Conservation (phyloP, 2,797 vertebrate species). For the Lophotriccus pileatus region DNA sequence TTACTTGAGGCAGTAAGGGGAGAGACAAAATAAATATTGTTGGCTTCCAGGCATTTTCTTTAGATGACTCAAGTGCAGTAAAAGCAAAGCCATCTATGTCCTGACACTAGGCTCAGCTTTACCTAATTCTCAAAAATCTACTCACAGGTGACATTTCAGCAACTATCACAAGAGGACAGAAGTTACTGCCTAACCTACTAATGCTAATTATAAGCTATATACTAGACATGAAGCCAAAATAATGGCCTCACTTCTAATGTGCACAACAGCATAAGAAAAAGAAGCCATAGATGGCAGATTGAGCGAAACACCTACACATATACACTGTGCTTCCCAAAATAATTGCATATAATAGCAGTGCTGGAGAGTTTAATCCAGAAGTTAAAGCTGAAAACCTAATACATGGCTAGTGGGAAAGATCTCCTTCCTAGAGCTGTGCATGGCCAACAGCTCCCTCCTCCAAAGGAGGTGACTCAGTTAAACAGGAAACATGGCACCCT, state of each 20-base stretch:
- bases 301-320: neutral
- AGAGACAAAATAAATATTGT: neutral
- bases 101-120: neutral
- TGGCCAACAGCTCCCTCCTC: neutral
- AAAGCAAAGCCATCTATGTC: neutral
- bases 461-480: neutral
- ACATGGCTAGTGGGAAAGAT: neutral
- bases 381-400: neutral
- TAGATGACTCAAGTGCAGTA: neutral
- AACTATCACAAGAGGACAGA: neutral
- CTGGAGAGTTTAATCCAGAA: neutral
- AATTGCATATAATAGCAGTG: fast-evolving
- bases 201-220: neutral
- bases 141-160: neutral
- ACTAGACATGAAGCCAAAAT: neutral
- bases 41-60: neutral
- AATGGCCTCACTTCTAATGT: neutral
- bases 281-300: neutral
- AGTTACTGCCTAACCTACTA: neutral
- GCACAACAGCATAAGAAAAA: neutral
- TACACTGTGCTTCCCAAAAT: neutral
- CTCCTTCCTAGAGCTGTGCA: neutral
- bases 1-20: neutral
- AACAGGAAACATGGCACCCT: neutral
- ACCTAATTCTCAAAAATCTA: neutral